These are phyloP conservation scores for Parnassius apollo DNA, from an alignment of 2,888 invertebrate genomes.

Conservation along the genomic window DNA sequence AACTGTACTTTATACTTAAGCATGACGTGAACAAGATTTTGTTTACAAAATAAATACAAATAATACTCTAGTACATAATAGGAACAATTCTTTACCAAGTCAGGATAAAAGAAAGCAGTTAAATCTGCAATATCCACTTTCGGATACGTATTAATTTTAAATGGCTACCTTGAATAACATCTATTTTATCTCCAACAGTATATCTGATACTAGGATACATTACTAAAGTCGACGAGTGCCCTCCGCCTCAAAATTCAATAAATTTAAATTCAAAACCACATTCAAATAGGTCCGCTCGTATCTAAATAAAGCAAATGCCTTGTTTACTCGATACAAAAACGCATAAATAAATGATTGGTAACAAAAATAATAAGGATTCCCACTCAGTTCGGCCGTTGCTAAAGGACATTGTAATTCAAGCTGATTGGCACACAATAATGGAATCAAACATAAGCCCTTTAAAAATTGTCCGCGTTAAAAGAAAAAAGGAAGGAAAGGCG, in stretches of 20 bases:
- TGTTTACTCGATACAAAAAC: slow-evolving; percentile 65
- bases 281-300: slow-evolving; percentile 50
- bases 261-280: slow-evolving; percentile 63
- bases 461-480: slow-evolving; percentile 77
- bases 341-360: slow-evolving; percentile 71
- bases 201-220: slow-evolving; percentile 16
- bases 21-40: too few relatives aligned
- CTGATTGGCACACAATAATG: slow-evolving; percentile 82
- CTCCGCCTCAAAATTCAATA: slow-evolving; percentile 52
- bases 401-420: slow-evolving; percentile 80
- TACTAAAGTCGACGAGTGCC: slow-evolving; percentile 35
- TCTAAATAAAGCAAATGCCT: slow-evolving; percentile 73
- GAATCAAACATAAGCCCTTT: slow-evolving; percentile 79
- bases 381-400: slow-evolving; percentile 69
- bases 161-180: too few relatives aligned
- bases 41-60: too few relatives aligned
- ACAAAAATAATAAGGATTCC: slow-evolving; percentile 71
- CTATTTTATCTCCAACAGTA: too few relatives aligned
- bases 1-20: too few relatives aligned
- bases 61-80: too few relatives aligned
- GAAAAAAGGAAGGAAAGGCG: slow-evolving; percentile 64
- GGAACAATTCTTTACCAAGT: too few relatives aligned
- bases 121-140: too few relatives aligned
- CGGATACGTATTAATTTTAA: too few relatives aligned
- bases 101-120: too few relatives aligned